These are phyloP conservation scores for Holacanthus passer DNA, from an alignment of 2,113 vertebrate species.

Conservation along the genomic window DNA sequence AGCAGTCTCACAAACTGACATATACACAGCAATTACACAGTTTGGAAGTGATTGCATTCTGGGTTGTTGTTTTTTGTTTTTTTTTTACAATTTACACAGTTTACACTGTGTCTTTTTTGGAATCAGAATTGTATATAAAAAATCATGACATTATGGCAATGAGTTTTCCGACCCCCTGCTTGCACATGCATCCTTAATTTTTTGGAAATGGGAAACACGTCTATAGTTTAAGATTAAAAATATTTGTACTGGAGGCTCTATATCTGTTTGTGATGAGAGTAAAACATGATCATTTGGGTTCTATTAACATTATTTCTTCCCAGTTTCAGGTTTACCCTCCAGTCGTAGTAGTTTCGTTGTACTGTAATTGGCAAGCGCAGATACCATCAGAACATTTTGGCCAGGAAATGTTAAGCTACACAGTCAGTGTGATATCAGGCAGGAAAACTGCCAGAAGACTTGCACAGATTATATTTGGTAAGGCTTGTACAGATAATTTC, in stretches of 20 bases:
- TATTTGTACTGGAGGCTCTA: background rate
- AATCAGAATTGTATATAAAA: too few species aligned
- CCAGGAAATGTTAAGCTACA: constrained; percentile 4
- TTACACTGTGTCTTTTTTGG: too few species aligned
- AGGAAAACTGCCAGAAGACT: constrained; percentile 24
- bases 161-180: background rate
- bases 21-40: background rate
- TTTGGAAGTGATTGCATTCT: too few species aligned
- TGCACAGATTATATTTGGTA: background rate
- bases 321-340: constrained; percentile 1
- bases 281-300: background rate
- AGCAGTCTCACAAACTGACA: background rate
- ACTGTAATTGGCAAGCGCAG: constrained; percentile 31
- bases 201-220: background rate
- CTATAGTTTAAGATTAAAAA: background rate
- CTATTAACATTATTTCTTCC: background rate
- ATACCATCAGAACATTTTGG: constrained; percentile 29
- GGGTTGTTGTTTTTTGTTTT: too few species aligned
- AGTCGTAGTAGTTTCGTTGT: background rate
- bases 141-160: too few species aligned
- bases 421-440: constrained; percentile 10
- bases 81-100: too few species aligned
- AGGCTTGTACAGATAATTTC: constrained; percentile 11
- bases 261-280: background rate
- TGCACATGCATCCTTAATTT: background rate